phyloP scores from a whole-genome alignment of 2,888 invertebrate genomes.

The Linnaemya vulpina region DNA sequence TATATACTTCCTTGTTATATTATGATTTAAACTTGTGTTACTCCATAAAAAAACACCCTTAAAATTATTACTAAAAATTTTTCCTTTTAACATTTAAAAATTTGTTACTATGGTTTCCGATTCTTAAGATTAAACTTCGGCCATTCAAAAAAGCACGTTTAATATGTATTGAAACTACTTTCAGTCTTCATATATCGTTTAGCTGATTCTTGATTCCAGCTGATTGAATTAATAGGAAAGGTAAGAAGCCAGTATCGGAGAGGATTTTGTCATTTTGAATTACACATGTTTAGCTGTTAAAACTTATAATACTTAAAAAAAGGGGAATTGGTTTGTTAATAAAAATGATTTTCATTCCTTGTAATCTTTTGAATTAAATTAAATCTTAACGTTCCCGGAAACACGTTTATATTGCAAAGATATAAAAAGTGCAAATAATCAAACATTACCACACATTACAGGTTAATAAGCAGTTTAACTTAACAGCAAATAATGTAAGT shows the following conservation, averaged over 20 bases:
- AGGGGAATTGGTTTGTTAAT: constrained; percentile 13
- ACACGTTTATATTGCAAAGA: constrained; percentile 48
- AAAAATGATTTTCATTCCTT: constrained; percentile 34
- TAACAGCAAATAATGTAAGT: constrained; percentile 53
- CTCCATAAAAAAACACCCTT: too few species aligned
- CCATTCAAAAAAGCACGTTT: too few species aligned
- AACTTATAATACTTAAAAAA: constrained; percentile 8
- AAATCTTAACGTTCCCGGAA: constrained; percentile 64
- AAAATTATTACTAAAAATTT: too few species aligned
- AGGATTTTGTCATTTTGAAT: neutral
- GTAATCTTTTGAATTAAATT: constrained; percentile 66
- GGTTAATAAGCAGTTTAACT: constrained; percentile 66
- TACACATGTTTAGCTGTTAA: neutral
- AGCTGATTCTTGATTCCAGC: neutral
- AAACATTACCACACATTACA: constrained; percentile 67
- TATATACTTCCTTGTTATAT: too few species aligned
- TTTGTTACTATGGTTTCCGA: too few species aligned
- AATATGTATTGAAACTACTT: too few species aligned
- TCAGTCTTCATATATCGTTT: neutral
- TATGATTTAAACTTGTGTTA: too few species aligned
- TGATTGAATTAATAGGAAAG: neutral
- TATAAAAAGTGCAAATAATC: constrained; percentile 53
- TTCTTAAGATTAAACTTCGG: too few species aligned
- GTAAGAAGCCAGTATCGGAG: neutral
- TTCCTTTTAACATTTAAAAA: too few species aligned